Evolutionary conservation across 2,888 invertebrate species (phyloP).

Genomic region (Hartigia nigra): DNA sequence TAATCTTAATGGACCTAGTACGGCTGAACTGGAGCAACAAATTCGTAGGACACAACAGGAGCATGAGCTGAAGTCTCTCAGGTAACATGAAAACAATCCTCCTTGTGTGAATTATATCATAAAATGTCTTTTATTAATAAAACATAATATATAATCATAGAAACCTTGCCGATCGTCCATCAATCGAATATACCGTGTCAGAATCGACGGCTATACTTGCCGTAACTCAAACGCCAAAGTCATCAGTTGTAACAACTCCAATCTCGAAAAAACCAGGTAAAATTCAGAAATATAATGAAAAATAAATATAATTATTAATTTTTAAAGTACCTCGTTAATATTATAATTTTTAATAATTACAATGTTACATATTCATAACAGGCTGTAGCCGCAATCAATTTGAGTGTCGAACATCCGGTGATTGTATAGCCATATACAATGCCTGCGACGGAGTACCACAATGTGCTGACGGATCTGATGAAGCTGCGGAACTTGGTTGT

Average conservation of each 20-base stretch:
- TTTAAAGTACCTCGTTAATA: conserved; percentile 13
- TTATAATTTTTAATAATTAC: no score
- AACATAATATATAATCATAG: conserved; percentile 26
- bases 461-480: conserved; percentile 92
- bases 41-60: conserved; percentile 80
- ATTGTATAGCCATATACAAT: conserved; percentile 95
- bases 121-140: not conserved
- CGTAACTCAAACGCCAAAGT: conserved; percentile 44
- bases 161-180: conserved; percentile 41
- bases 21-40: conserved; percentile 78
- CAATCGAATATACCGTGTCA: conserved; percentile 48
- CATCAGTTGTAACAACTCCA: conserved; percentile 39
- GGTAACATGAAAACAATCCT: conserved; percentile 65
- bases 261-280: conserved; percentile 46
- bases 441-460: conserved; percentile 95
- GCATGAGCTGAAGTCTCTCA: conserved; percentile 76
- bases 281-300: not conserved
- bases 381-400: conserved; percentile 88
- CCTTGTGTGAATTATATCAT: not conserved
- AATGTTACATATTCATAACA: conserved; percentile 21
- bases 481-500: conserved; percentile 85
- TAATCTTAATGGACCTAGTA: conserved; percentile 66
- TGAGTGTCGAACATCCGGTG: conserved; percentile 84
- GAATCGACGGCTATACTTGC: conserved; percentile 37
- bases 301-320: conserved; percentile 1